Conservation (phyloP, 1,140 invertebrate species). For the Ceratosolen fusciceps region DNA sequence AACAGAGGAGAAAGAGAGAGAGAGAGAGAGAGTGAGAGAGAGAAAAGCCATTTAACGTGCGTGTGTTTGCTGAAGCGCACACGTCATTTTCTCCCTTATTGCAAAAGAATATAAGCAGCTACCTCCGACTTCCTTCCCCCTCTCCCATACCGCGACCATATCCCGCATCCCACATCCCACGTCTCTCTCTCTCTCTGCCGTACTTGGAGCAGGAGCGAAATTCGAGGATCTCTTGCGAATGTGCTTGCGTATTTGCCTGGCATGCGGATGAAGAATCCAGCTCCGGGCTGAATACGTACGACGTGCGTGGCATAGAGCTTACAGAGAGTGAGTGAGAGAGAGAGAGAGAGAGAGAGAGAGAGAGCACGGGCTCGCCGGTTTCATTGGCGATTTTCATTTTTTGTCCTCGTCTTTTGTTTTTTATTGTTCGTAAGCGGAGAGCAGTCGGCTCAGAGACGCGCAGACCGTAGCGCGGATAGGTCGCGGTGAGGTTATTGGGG, state of each 20-base stretch:
- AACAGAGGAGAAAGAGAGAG: constrained; percentile 42
- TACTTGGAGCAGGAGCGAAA: constrained; percentile 14
- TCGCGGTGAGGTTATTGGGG: too few relatives aligned
- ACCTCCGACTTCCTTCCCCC: neutral
- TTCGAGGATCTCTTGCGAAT: constrained; percentile 5
- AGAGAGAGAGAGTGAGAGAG: constrained; percentile 50
- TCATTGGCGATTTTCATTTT: constrained; percentile 6
- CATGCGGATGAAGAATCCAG: constrained; percentile 35
- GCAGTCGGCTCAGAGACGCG: too few relatives aligned
- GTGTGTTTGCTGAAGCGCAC: constrained; percentile 51
- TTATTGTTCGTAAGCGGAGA: too few relatives aligned
- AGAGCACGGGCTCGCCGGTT: neutral
- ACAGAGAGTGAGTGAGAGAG: too few relatives aligned
- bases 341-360: too few relatives aligned
- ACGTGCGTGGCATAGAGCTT: neutral
- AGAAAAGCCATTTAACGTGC: constrained; percentile 64
- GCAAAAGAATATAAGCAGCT: constrained; percentile 52
- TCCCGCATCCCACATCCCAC: neutral
- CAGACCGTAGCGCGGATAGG: too few relatives aligned
- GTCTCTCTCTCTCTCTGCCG: neutral
- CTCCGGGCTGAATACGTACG: neutral
- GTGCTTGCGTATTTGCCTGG: constrained; percentile 19
- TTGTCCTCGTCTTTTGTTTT: too few relatives aligned
- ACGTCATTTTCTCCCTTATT: constrained; percentile 58
- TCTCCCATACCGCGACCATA: too few relatives aligned